Evolutionary conservation across 2,888 invertebrate genomes (phyloP), one percentile per base, ranked within the genome.

Genomic region (Melieria omissa): DNA sequence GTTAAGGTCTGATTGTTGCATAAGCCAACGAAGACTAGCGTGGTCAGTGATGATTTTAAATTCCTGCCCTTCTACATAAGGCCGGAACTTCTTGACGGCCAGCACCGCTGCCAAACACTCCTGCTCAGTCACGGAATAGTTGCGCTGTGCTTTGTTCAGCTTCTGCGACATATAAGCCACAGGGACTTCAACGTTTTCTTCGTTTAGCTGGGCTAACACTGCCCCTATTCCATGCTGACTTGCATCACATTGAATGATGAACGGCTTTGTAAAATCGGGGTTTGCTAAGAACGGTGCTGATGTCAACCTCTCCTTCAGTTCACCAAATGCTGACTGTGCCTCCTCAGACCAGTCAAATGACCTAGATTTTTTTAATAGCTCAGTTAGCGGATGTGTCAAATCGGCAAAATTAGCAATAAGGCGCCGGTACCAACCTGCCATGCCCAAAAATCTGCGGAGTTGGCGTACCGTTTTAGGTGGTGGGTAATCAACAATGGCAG

Each of bases 41-140:
- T 62, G 62, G 16, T 65, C 14, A 1, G 65, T 65, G 45, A 65
- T 54, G 5, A 65, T 16, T 44, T 41, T 65, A 9, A 65, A 65
- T 9, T 29, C 42, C 4, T 65, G 55, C 1, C 73, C 70, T 49
- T 73, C 72, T 8, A 75, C 44, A n/a, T 70, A 73, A 0, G 66
- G 16, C 29, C 72, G 8, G 54, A 73, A 75, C 62, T 73, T 73
- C 29, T 74, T 71, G 0, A 76, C 6, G 1, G 73, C 63, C 12
- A 74, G 10, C 41, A 76, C 65, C 3, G 71, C 75, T 3, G 77
- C 74, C 16, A 76, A 16, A 10, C 76, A 76, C 66, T 77, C 77
- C 16, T 66, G 14, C 41, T 77, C 76, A 0, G 77, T 74, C 0
- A 75, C 66, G n/a, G 72, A 64, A 49, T 74, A 73, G 55, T 77